Conservation (phyloP, 2,888 invertebrate species). For the Orthosia gracilis region DNA sequence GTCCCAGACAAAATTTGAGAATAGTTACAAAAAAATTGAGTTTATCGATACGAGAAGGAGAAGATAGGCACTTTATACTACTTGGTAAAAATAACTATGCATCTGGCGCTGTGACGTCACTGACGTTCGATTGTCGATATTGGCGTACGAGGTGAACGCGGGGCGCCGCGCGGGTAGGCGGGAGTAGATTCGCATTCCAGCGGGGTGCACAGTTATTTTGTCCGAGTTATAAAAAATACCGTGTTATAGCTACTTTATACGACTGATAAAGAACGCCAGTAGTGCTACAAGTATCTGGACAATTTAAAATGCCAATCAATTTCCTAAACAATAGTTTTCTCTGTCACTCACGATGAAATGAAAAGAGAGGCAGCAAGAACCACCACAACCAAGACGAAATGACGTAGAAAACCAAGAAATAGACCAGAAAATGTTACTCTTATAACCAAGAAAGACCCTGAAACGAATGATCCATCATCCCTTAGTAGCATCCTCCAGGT, state of each 20-base stretch:
- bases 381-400: neutral
- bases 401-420: constrained; percentile 5
- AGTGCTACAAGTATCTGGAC: neutral
- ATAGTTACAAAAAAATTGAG: too few species aligned
- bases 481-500: constrained; percentile 39
- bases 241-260: neutral
- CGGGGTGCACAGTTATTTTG: too few species aligned
- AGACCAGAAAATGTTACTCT: neutral
- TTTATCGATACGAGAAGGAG: too few species aligned
- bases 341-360: neutral
- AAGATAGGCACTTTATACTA: too few species aligned
- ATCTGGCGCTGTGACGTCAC: too few species aligned
- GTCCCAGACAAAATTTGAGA: too few species aligned
- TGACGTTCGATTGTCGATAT: too few species aligned
- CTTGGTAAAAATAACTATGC: too few species aligned
- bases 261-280: neutral
- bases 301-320: neutral
- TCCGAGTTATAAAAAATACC: too few species aligned
- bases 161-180: too few species aligned
- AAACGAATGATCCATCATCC: constrained; percentile 12
- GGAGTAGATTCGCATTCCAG: too few species aligned
- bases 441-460: neutral
- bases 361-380: neutral
- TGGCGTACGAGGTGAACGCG: too few species aligned
- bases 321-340: neutral